Conservation (phyloP, 2,888 invertebrate species). For the Chymomyza procnemis region DNA sequence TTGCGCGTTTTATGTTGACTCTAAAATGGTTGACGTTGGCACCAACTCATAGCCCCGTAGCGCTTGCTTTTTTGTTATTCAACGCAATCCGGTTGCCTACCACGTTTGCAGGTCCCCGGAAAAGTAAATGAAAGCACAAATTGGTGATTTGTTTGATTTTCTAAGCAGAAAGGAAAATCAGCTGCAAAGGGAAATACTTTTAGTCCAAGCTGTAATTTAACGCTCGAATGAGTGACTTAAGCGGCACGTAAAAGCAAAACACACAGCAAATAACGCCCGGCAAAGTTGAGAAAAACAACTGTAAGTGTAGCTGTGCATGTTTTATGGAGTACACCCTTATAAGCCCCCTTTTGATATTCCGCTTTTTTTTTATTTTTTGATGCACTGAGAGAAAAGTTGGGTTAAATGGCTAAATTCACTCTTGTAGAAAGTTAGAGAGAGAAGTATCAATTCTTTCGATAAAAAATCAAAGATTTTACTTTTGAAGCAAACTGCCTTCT, state of each 20-base stretch:
- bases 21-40: not conserved
- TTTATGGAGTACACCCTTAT: slow-evolving; percentile 34
- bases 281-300: slow-evolving; percentile 17
- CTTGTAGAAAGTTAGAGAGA: too few species aligned
- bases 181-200: slow-evolving; percentile 30
- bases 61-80: not conserved
- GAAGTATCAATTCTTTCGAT: too few species aligned
- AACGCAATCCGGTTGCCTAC: slow-evolving; percentile 31
- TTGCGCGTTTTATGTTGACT: slow-evolving; percentile 19
- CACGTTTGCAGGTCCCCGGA: slow-evolving; percentile 32
- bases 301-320: slow-evolving; percentile 30
- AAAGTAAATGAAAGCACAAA: slow-evolving; percentile 69
- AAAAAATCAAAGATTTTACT: too few species aligned
- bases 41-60: not conserved
- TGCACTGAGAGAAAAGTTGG: not conserved
- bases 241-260: slow-evolving; percentile 45
- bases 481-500: too few species aligned
- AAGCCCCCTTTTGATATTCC: slow-evolving; percentile 45
- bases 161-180: slow-evolving; percentile 18
- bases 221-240: slow-evolving; percentile 63
- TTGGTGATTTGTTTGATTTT: slow-evolving; percentile 71
- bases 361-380: slow-evolving; percentile 17
- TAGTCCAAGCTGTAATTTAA: slow-evolving; percentile 56
- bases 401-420: too few species aligned
- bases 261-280: slow-evolving; percentile 14